A percentile compares a stretch with the other conserved stretches of the same genome.
phyloP scores from a whole-genome alignment of 2,113 vertebrate species.

The Periophthalmodon schlosseri region DNA sequence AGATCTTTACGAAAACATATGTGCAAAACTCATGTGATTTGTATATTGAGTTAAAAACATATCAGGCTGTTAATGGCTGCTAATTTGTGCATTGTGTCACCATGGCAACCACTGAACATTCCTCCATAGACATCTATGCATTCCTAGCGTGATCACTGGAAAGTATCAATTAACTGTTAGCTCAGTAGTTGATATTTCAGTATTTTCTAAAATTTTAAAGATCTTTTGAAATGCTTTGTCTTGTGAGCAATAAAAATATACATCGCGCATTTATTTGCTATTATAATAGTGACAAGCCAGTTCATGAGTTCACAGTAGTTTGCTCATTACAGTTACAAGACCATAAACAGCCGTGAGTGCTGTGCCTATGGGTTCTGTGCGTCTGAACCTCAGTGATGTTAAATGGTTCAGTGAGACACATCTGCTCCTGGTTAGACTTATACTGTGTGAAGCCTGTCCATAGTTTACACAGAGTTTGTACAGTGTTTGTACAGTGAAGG shows the following conservation, averaged over 20 bases:
- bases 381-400: slow-evolving; percentile 20
- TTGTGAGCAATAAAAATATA: too few relatives aligned
- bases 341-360: slow-evolving; percentile 9
- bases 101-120: too few relatives aligned
- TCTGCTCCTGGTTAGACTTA: slow-evolving; percentile 21
- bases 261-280: too few relatives aligned
- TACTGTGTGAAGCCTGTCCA: slow-evolving; percentile 11
- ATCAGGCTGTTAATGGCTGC: too few relatives aligned
- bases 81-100: too few relatives aligned
- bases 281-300: too few relatives aligned
- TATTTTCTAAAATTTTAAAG: background rate
- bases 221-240: too few relatives aligned
- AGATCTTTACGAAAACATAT: background rate
- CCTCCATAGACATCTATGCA: too few relatives aligned
- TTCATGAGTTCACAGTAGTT: background rate
- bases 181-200: background rate
- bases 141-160: too few relatives aligned
- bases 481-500: background rate
- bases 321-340: slow-evolving; percentile 13
- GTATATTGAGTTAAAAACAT: too few relatives aligned
- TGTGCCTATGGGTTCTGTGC: background rate
- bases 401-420: slow-evolving; percentile 6
- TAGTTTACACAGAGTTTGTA: background rate
- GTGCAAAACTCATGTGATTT: background rate
- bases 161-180: too few relatives aligned